A percentile compares a stretch with the other conserved stretches of the same genome.
Evolutionary conservation across 2,797 vertebrate species (phyloP).

Genomic region (Clamator glandarius): DNA sequence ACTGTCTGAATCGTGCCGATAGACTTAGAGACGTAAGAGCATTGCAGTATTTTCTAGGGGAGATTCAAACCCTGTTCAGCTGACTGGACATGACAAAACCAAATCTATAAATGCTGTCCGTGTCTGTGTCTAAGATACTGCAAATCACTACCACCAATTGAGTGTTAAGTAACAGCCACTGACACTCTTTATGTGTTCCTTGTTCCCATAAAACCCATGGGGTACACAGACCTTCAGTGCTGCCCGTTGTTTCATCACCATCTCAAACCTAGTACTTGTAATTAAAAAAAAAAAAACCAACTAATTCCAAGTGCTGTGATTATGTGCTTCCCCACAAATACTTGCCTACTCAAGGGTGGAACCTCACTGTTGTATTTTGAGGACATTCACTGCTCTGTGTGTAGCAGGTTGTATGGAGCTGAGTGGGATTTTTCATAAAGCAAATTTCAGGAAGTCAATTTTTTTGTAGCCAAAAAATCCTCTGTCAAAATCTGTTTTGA

Average conservation of each 20-base stretch:
- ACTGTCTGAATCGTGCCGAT: background rate
- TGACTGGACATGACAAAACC: background rate
- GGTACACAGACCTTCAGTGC: background rate
- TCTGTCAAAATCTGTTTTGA: background rate
- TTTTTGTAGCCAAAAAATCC: background rate
- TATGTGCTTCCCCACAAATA: background rate
- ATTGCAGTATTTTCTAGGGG: background rate
- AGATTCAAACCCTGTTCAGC: background rate
- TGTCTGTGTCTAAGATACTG: background rate
- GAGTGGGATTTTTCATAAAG: background rate
- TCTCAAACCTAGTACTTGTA: background rate
- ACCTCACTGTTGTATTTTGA: background rate
- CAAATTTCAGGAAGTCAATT: background rate
- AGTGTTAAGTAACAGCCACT: background rate
- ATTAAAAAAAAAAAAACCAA: background rate
- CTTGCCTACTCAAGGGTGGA: background rate
- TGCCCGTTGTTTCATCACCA: background rate
- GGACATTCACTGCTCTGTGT: background rate
- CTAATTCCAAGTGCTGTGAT: background rate
- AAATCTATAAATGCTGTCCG: accelerated
- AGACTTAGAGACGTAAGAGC: background rate
- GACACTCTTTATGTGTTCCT: accelerated
- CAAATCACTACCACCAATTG: background rate
- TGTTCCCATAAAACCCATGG: background rate
- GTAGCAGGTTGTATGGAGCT: background rate